Conservation (phyloP, 2,797 vertebrate species). For the Sphaeramia orbicularis region DNA sequence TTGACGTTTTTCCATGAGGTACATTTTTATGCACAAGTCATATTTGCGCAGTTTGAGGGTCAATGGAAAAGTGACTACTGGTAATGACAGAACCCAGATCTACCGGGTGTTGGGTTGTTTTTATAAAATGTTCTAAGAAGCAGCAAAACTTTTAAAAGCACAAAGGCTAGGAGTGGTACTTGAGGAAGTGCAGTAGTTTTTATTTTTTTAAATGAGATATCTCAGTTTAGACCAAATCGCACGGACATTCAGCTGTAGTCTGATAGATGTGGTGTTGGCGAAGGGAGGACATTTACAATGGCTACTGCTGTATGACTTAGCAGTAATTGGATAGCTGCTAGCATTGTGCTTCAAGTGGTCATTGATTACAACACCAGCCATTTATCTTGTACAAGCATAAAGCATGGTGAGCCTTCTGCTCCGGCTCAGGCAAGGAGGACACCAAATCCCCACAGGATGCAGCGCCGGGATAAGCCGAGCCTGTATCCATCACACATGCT, state of each 20-base stretch:
- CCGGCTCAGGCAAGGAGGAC: constrained; percentile 18
- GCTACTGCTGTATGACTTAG: constrained; percentile 62
- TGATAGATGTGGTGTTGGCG: constrained; percentile 48
- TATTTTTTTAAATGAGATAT: constrained; percentile 38
- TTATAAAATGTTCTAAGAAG: not conserved
- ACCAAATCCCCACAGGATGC: constrained; percentile 25
- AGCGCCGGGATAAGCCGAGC: constrained; percentile 30
- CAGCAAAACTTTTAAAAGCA: not conserved
- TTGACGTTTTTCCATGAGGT: too few species aligned
- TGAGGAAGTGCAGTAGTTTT: not conserved
- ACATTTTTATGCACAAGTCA: too few species aligned
- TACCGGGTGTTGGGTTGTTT: not conserved
- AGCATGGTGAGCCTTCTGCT: constrained; percentile 22
- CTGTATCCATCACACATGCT: constrained; percentile 28
- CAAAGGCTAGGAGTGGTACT: not conserved
- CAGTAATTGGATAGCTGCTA: constrained; percentile 65
- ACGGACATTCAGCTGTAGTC: constrained; percentile 49
- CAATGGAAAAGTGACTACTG: too few species aligned
- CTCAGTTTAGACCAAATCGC: constrained; percentile 32
- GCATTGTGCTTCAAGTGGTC: constrained; percentile 60
- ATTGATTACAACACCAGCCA: constrained; percentile 55
- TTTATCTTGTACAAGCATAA: constrained; percentile 52
- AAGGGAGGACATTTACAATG: constrained; percentile 43
- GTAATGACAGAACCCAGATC: too few species aligned
- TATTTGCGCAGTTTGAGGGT: too few species aligned